Base-by-base conservation (phyloP, 2,797 vertebrate genomes). In the Urophycis tenuis region DNA sequence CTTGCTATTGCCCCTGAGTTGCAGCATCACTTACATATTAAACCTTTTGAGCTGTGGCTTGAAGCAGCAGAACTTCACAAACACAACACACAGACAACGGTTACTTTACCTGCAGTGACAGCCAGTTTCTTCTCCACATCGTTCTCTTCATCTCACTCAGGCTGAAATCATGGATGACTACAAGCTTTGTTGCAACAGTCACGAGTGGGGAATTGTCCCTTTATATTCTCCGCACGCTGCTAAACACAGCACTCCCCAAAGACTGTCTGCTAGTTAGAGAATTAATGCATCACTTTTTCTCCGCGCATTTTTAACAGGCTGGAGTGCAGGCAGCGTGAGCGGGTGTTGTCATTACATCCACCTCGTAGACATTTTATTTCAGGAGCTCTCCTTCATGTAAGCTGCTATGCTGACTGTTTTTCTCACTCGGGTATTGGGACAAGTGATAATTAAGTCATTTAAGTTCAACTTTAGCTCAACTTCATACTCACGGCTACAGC, bases 131-230 rank as follows among this genome's bases (percentile, higher is more conserved):
- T 14, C n/a, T 3, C 1, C 45, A 6, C 22, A 22, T 70, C 5
- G 25, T 6, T 69, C 73, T 75, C 74, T 35, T 29, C 19, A 12
- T 34, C 36, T 71, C 74, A 11, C n/a, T 0, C 35, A 17, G n/a
- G 15, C 25, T 39, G 33, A 17, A 67, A 67, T 25, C 71, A 75
- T 73, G 3, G 71, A 74, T 35, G 31, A 15, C 34, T 33, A n/a
- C 10, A 2, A 19, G 75, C 9, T 4, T 45, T 1, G 12, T 77
- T 36, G 0, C 12, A 70, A 25, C 25, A 1, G 49, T 39, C 73
- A n/a, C 3, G 31, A 4, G 41, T 76, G 77, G 1, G 67, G 3
- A 71, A 83, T 77, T 53, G 70, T 14, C 3, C 60, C 77, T 82
- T 67, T 32, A 70, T 53, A 78, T 70, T 33, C 76, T 73, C 78